phyloP scores from a whole-genome alignment of 2,797 vertebrate genomes.

The Leptodactylus fallax region DNA sequence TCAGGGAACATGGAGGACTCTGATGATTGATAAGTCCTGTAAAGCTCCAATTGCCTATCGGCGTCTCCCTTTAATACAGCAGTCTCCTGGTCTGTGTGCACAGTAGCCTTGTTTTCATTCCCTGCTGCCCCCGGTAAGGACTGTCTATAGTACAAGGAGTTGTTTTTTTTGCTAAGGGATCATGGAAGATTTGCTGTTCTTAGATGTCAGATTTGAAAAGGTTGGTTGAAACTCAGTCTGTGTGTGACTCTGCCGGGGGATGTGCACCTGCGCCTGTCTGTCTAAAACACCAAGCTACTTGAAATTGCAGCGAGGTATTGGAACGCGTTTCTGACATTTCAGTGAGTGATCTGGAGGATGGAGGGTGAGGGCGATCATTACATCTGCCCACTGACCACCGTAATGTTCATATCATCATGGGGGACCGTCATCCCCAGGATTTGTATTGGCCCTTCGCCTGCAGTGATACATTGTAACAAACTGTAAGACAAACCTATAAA shows the following conservation, averaged over 20 bases:
- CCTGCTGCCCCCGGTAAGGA: neutral
- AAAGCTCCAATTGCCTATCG: no score
- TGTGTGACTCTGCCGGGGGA: slow-evolving; percentile 26
- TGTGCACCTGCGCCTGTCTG: slow-evolving; percentile 35
- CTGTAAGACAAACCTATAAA: no score
- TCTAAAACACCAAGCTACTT: slow-evolving; percentile 35
- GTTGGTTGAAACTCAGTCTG: slow-evolving; percentile 60
- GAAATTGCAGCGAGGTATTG: slow-evolving; percentile 15
- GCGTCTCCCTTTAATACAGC: neutral
- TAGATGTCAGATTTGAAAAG: slow-evolving; percentile 50
- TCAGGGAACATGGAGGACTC: neutral
- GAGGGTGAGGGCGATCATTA: neutral
- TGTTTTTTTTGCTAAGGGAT: slow-evolving; percentile 21
- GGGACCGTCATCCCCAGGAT: neutral
- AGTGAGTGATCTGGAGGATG: neutral
- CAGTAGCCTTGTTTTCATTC: slow-evolving; percentile 43
- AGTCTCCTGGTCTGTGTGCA: neutral
- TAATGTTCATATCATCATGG: neutral
- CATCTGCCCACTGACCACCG: neutral
- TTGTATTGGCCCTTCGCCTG: no score
- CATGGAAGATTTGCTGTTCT: slow-evolving; percentile 29
- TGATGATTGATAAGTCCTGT: no score
- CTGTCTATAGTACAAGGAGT: neutral
- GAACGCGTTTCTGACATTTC: slow-evolving; percentile 48
- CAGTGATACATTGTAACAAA: neutral